Base-by-base conservation (phyloP, 2,113 vertebrate genomes). In the Varanus komodoensis region DNA sequence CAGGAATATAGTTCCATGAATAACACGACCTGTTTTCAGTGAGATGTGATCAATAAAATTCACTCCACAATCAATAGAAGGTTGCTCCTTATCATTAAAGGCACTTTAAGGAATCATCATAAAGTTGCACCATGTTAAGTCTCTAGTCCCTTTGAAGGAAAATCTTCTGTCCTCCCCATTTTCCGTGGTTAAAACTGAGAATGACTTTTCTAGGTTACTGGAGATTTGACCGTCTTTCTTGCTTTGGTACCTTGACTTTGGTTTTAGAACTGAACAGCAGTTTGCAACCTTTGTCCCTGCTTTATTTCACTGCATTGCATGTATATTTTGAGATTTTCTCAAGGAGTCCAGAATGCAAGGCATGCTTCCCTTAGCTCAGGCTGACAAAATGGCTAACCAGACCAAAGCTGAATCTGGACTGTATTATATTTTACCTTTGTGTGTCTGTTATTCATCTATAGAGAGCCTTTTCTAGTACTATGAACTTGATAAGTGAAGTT, bases 1-100 rank as follows among this genome's bases (percentile, higher is more conserved):
- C 23, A 89, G 85, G 54, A 64, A 57, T 93, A 91, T 93, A 52
- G 54, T 44, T 93, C 19, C 87, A 34, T 91, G 90, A 92, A 93
- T 93, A 93, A 52, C 52, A 89, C 50, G 50, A 81, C 61, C 21
- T 21, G n/a, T 93, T 94, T 86, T 93, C 81, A 88, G 77, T 71
- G 89, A 93, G 54, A 15, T 90, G 25, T 34, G 8, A 74, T 79
- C 50, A 80, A 90, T 91, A 82, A 54, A 52, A 89, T 94, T 94
- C 93, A 81, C 87, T 67, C 82, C 86, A 25, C 14, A 0, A 21
- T 77, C 89, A 54, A 8, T 79, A 89, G 48, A 82, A 5, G 32
- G 64, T 64, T 84, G 1, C 91, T 90, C 3, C 73, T 82, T 85
- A 73, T 82, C 67, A 64, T 48, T 73, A 73, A n/a, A 78, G 84